Evolutionary conservation across 2,797 vertebrate species (phyloP).

Genomic region (Philypnodon macrostomus): DNA sequence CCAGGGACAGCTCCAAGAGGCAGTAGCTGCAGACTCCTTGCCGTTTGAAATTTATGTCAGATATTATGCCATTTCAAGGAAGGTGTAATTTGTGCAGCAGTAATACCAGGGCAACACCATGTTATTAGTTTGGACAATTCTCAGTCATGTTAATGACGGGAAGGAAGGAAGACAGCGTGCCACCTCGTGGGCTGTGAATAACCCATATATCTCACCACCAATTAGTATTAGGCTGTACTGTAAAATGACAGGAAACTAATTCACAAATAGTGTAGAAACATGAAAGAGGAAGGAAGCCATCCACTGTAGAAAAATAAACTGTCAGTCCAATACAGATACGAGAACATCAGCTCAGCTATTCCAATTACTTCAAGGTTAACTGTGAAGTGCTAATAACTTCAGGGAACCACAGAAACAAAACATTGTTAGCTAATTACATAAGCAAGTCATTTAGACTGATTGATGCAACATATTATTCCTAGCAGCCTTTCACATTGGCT

Average conservation of each 20-base stretch:
- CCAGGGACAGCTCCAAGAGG: conserved; percentile 49
- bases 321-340: conserved; percentile 63
- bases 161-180: conserved; percentile 60
- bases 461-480: conserved; percentile 72
- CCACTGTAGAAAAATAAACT: conserved; percentile 66
- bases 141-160: conserved; percentile 62
- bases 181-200: conserved; percentile 71
- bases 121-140: conserved; percentile 70
- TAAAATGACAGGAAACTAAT: conserved; percentile 72
- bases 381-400: conserved; percentile 74
- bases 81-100: conserved; percentile 63
- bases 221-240: conserved; percentile 71
- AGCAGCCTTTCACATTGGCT: conserved; percentile 29
- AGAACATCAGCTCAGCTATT: conserved; percentile 64
- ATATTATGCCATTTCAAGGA: conserved; percentile 63
- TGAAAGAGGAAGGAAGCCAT: conserved; percentile 72
- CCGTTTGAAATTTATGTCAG: conserved; percentile 57
- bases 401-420: conserved; percentile 74
- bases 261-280: conserved; percentile 72
- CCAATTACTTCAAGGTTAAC: conserved; percentile 79
- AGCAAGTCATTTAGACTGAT: conserved; percentile 77
- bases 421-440: conserved; percentile 78
- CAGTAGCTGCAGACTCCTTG: conserved; percentile 34
- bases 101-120: conserved; percentile 61
- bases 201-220: conserved; percentile 70